Percentiles rank a stretch among this genome's conserved stretches.
These are phyloP conservation scores for Rhinogobio ventralis DNA, from an alignment of 2,797 vertebrate species.

Conservation along the genomic window DNA sequence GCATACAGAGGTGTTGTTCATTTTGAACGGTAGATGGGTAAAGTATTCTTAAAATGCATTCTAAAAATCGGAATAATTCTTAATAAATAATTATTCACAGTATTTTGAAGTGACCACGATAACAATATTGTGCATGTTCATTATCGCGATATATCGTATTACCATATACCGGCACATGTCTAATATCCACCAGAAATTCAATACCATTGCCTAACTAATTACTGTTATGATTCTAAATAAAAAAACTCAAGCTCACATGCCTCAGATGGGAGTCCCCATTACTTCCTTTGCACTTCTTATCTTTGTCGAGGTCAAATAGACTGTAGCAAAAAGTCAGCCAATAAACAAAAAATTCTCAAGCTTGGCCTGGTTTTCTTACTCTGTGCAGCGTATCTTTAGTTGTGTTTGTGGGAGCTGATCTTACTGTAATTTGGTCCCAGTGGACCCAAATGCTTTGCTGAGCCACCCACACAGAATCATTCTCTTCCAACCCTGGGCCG, in stretches of 20 bases:
- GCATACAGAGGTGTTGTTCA: too few relatives aligned
- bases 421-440: constrained; percentile 42
- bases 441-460: constrained; percentile 27
- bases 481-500: constrained; percentile 9
- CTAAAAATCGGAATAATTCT: too few relatives aligned
- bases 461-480: constrained; percentile 10
- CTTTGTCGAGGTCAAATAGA: constrained; percentile 4
- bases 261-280: background rate
- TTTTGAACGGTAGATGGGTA: too few relatives aligned
- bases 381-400: background rate
- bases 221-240: background rate
- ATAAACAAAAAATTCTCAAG: constrained; percentile 10
- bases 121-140: too few relatives aligned
- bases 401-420: constrained; percentile 2
- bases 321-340: background rate
- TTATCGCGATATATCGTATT: too few relatives aligned
- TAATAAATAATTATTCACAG: too few relatives aligned
- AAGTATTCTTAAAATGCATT: too few relatives aligned
- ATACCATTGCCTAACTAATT: background rate
- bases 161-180: too few relatives aligned
- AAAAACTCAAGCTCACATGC: background rate
- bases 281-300: background rate
- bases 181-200: background rate
- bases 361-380: constrained; percentile 16
- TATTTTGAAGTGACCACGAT: too few relatives aligned